Evolutionary conservation across 1,140 invertebrate species (phyloP), one percentile per base, ranked within the genome.

Genomic region (Mesaphorura yosii): DNA sequence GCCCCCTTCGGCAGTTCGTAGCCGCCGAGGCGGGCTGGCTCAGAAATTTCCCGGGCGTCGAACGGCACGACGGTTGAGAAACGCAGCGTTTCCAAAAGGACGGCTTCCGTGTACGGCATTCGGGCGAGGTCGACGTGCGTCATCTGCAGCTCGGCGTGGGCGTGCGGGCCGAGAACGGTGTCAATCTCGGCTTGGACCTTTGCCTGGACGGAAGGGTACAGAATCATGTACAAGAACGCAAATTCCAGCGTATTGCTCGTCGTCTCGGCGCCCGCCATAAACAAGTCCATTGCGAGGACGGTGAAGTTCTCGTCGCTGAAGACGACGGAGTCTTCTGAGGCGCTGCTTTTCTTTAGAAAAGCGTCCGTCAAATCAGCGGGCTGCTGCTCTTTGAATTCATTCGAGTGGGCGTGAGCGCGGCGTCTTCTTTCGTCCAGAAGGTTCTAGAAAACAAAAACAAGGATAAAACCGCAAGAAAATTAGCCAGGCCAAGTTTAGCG

Each of bases 41-140:
- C 10, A 34, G 31, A 10, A 10, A n/a, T 10, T 41, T 84, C 74
- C 68, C 88, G 85, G 0, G 85, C 84, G 26, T 88, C 76, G 65
- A 88, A 79, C 0, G 83, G 82, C 60, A 83, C 72, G 2, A 82
- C 80, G 75, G 82, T 81, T 59, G 86, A 86, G 70, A 86, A 78
- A 37, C 86, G 72, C 1, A 87, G 66, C 0, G 80, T 76, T 69
- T 89, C 86, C 60, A 84, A 66, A 0, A 84, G 77, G 23, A 86
- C 73, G 0, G 83, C 83, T 68, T 85, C 84, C 41, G 81, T 75
- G 64, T 87, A 89, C 1, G 84, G 82, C 77, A 88, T 78, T 37
- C 82, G 84, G 4, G 15, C 22, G 44, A 10, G 29, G 28, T 61
- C 55, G 29, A 34, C 31, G n/a, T 34, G n/a, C n/a, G n/a, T 10